Evolutionary conservation across 37 sponge, comb jelly and placozoan species (phyloP), one percentile per base, ranked within the genome.

Genomic region (Tethya wilhelma): DNA sequence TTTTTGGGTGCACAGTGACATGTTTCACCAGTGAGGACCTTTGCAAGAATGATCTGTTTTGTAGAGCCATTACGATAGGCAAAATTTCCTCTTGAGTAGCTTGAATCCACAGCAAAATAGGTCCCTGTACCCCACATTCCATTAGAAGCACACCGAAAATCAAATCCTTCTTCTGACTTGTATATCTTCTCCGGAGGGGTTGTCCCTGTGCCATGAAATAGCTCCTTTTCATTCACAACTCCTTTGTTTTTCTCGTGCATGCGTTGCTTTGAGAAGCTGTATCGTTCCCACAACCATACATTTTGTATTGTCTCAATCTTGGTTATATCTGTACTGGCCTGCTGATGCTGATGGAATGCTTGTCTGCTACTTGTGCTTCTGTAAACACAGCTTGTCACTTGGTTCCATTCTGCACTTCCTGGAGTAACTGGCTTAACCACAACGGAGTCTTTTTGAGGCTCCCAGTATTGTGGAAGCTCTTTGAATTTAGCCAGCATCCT

Each of bases 91-190:
- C 80, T 44, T 23, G 94, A 93, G 39, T 93, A 93, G 29, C 39
- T 74, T 53, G 94, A 90, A 57, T 90, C 81, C 1, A 71, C 75
- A 1, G 94, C 94, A 86, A 93, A 93, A 43, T 93, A 93, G 43
- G 70, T 81, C 2, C 87, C 94, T 2, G 69, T 49, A 7, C 94
- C 94, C 94, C 94, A 93, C 86, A 89, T 68, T 6, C 87, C 87
- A 1, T 12, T 23, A 36, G 67, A 37, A 36, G 38, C 37, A 31
- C 17, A 31, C 6, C 94, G 86, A 32, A 80, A 68, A 68, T 93
- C 94, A 77, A 87, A 87, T 0, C 88, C 88, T 63, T 91, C 64
- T 40, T 82, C 88, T n/a, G 82, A 79, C 28, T 56, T 66, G 64
- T 78, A 87, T 4, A 91, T 70, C 1, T 59, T 67, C 4, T 74